Evolutionary conservation across 2,888 invertebrate species (phyloP), one percentile per base, ranked within the genome.

Genomic region (Amaurobius ferox): DNA sequence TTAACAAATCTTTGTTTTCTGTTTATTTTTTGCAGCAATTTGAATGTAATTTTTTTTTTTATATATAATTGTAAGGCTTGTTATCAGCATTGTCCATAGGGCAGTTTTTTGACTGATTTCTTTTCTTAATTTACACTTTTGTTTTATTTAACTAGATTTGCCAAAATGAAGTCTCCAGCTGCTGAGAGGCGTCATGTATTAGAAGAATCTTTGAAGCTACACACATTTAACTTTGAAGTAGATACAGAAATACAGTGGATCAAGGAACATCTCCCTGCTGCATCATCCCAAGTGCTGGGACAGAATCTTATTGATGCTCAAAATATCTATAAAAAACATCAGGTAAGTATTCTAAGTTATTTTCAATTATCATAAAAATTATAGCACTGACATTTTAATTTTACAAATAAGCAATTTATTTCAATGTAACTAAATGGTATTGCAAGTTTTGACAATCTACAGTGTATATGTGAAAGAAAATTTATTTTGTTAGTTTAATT

Each of bases 241-340:
- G 96, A 97, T 68, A 95, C 95, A 0, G 98, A 99, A 91, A 93
- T 97, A 89, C 97, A 96, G 90, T 99, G 99, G 99, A 96, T 99
- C 88, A 94, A 95, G 48, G 98, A 98, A 91, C 96, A 97, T 87
- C 91, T 95, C 89, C 95, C 96, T 0, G 93, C 95, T 0, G 97
- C 97, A 0, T 93, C 94, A 0, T 95, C 96, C 0, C 90, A 90
- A 40, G 92, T 92, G 32, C 92, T 95, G 29, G 97, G 97, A 0
- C 94, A 95, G 76, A 98, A 96, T 91, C 93, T 99, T 55, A 95
- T 97, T 90, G 97, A 98, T 90, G 97, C 98, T 0, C 97, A 98
- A 91, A 96, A 95, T 19, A 93, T 96, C 83, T 94, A 95, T 91
- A 98, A 98, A 92, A 98, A 98, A 91, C 98, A 98, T 91, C 96